phyloP scores from a whole-genome alignment of 2,888 invertebrate species.

The Subacronicta megacephala region DNA sequence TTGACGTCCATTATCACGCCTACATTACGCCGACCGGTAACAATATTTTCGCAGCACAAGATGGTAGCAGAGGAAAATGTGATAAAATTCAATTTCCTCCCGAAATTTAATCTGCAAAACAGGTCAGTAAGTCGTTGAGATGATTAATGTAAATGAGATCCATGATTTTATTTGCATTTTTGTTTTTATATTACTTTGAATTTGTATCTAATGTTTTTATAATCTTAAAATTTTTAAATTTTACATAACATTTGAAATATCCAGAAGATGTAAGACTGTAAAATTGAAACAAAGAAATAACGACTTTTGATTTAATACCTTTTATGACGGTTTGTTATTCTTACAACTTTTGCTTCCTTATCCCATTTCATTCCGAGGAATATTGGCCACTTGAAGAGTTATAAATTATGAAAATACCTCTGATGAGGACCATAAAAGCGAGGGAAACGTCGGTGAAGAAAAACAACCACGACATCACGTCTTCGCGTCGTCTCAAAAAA shows the following conservation, averaged over 20 bases:
- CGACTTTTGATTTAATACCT: too few relatives aligned
- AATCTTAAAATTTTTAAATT: too few relatives aligned
- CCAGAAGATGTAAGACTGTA: too few relatives aligned
- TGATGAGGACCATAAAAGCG: constrained; percentile 29
- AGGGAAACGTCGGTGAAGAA: constrained; percentile 6
- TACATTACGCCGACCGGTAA: not conserved
- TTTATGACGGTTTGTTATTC: too few relatives aligned
- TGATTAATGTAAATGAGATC: constrained; percentile 13
- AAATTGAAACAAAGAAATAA: too few relatives aligned
- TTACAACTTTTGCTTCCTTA: constrained; percentile 27
- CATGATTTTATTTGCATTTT: not conserved
- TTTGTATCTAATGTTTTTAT: too few relatives aligned
- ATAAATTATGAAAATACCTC: constrained; percentile 49
- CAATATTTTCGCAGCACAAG: not conserved
- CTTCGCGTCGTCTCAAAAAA: not conserved
- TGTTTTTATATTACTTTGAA: not conserved
- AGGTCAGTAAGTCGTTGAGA: constrained; percentile 13
- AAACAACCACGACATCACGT: not conserved
- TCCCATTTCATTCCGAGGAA: constrained; percentile 37
- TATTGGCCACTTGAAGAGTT: constrained; percentile 46
- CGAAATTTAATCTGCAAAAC: constrained; percentile 2
- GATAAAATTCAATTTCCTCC: constrained; percentile 3
- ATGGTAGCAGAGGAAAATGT: not conserved
- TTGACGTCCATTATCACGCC: constrained; percentile 11
- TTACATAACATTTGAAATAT: too few relatives aligned